phyloP scores from a whole-genome alignment of 2,888 invertebrate species.

The Phortica magna region DNA sequence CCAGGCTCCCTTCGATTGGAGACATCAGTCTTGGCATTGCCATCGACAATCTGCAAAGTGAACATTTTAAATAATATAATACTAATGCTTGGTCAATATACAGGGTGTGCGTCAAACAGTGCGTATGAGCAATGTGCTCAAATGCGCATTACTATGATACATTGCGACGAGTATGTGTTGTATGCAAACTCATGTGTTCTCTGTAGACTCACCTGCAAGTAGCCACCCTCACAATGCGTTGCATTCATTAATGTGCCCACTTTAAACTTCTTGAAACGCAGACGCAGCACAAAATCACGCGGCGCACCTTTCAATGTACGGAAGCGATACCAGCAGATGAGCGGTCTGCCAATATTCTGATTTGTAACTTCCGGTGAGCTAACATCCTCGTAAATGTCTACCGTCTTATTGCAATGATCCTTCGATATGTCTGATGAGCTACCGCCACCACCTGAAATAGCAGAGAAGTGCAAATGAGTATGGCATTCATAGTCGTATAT shows the following conservation, averaged over 20 bases:
- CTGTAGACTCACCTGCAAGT: constrained; percentile 85
- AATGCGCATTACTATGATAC: no score
- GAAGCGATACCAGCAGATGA: constrained; percentile 95
- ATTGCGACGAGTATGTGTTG: no score
- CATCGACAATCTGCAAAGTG: constrained; percentile 88
- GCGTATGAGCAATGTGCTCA: background rate
- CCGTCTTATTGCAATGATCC: constrained; percentile 95
- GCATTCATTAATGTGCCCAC: constrained; percentile 92
- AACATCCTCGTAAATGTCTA: constrained; percentile 95
- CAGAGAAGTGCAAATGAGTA: constrained; percentile 11
- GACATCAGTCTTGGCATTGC: constrained; percentile 92
- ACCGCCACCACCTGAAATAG: constrained; percentile 55
- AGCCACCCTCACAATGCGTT: constrained; percentile 92
- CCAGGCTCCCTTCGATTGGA: constrained; percentile 93
- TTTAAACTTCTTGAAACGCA: constrained; percentile 95
- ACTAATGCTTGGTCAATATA: background rate
- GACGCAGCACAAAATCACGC: constrained; percentile 92
- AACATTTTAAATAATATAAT: constrained; percentile 14
- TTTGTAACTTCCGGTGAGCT: constrained; percentile 91
- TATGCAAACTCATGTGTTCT: no score
- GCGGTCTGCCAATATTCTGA: constrained; percentile 89
- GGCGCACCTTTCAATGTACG: constrained; percentile 91
- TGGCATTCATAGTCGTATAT: background rate
- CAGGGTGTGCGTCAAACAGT: constrained; percentile 73
- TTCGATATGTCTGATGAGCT: constrained; percentile 78